A percentile compares a stretch with the other conserved stretches of the same genome.
phyloP scores from a whole-genome alignment of 1,140 invertebrate species.

The Frieseomelitta varia region DNA sequence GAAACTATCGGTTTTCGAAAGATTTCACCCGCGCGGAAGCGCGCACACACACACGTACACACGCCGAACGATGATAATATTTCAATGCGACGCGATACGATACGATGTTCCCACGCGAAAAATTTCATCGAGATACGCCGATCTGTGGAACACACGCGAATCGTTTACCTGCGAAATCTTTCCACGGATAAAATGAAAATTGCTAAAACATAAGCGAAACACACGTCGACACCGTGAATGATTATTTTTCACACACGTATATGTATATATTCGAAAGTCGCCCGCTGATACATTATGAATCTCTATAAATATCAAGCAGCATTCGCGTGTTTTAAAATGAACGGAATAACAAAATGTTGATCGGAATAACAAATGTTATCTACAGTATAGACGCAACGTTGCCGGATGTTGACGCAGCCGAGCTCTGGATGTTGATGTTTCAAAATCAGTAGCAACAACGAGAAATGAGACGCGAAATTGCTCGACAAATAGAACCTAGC shows the following conservation, averaged over 20 bases:
- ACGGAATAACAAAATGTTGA: background rate
- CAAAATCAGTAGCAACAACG: conserved; percentile 3
- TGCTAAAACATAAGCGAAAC: background rate
- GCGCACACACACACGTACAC: too few relatives aligned
- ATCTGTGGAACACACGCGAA: background rate
- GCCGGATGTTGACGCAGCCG: background rate
- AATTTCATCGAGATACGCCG: background rate
- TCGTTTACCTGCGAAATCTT: background rate
- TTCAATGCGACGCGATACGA: background rate
- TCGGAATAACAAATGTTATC: background rate
- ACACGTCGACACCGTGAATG: background rate
- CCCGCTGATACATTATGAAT: background rate
- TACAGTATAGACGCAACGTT: background rate
- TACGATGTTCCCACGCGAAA: background rate
- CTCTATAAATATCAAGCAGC: too few relatives aligned
- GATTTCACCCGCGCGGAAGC: background rate
- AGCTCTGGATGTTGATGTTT: background rate
- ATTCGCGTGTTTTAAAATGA: background rate
- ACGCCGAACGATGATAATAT: background rate
- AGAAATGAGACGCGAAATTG: background rate
- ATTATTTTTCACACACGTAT: background rate
- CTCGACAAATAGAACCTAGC: background rate
- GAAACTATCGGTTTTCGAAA: background rate
- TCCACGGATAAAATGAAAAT: background rate
- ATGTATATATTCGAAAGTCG: background rate